Conservation (phyloP, 2,113 vertebrate genomes). For the Pomatorhinus ruficollis region DNA sequence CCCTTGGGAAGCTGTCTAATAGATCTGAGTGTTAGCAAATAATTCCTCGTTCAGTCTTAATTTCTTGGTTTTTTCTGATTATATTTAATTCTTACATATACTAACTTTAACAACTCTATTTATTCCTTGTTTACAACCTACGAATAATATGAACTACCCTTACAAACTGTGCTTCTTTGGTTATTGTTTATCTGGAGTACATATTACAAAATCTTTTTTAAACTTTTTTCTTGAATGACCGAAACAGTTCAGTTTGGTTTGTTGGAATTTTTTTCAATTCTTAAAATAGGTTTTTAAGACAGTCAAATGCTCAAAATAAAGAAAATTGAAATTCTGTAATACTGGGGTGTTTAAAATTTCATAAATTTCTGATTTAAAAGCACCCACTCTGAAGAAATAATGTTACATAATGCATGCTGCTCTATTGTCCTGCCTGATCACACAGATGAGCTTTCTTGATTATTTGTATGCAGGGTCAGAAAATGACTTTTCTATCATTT, state of each 20-base stretch:
- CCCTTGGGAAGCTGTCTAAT: background rate
- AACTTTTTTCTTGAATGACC: background rate
- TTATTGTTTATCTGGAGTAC: background rate
- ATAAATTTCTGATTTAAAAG: background rate
- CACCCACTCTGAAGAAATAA: background rate
- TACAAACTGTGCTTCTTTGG: background rate
- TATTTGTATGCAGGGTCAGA: background rate
- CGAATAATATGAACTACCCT: background rate
- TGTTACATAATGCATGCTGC: background rate
- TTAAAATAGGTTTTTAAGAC: background rate
- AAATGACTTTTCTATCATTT: background rate
- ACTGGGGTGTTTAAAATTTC: background rate
- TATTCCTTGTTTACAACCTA: background rate
- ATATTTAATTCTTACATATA: background rate
- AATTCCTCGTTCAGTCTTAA: background rate
- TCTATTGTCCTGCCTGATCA: background rate
- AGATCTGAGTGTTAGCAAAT: background rate
- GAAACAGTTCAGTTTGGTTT: background rate
- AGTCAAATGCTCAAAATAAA: background rate
- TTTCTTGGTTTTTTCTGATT: background rate
- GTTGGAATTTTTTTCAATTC: accelerated
- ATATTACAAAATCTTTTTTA: background rate
- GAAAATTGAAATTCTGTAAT: background rate
- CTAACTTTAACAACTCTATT: background rate
- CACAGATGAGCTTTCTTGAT: background rate